Evolutionary conservation across 2,113 vertebrate genomes (phyloP).

Genomic region (Lepus timidus): DNA sequence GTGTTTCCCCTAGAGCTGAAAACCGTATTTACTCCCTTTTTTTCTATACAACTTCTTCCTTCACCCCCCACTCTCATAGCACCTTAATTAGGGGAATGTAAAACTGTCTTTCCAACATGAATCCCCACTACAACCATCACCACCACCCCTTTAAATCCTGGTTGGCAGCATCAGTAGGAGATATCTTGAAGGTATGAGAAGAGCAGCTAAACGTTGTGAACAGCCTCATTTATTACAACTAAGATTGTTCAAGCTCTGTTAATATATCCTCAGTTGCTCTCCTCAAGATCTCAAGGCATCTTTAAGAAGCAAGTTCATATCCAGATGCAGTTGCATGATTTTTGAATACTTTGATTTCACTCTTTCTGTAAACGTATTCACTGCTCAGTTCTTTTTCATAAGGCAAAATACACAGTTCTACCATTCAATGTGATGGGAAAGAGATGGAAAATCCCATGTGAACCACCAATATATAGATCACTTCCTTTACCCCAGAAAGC

Average conservation of each 20-base stretch:
- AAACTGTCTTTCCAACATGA: not conserved
- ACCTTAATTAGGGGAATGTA: conserved; percentile 5
- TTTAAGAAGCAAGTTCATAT: not conserved
- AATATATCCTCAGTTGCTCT: not conserved
- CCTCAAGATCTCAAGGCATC: not conserved
- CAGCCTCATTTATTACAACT: not conserved
- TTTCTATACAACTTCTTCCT: not conserved
- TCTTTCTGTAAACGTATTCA: conserved; percentile 2
- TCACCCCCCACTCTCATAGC: not conserved
- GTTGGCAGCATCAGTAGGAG: not conserved
- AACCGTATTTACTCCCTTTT: not conserved
- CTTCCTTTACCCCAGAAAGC: not conserved
- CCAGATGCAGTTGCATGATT: not conserved
- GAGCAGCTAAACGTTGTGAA: not conserved
- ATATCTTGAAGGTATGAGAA: not conserved
- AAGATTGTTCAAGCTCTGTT: not conserved
- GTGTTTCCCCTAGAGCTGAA: not conserved
- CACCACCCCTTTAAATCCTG: not conserved
- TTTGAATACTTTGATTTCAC: not conserved
- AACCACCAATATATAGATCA: not conserved
- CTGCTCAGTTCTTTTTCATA: not conserved
- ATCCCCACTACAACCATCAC: not conserved
- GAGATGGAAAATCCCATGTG: not conserved
- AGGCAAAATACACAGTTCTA: not conserved
- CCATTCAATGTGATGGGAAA: not conserved